Evolutionary conservation across 1,140 invertebrate species (phyloP), one percentile per base, ranked within the genome.

Genomic region (Coboldia fuscipes): DNA sequence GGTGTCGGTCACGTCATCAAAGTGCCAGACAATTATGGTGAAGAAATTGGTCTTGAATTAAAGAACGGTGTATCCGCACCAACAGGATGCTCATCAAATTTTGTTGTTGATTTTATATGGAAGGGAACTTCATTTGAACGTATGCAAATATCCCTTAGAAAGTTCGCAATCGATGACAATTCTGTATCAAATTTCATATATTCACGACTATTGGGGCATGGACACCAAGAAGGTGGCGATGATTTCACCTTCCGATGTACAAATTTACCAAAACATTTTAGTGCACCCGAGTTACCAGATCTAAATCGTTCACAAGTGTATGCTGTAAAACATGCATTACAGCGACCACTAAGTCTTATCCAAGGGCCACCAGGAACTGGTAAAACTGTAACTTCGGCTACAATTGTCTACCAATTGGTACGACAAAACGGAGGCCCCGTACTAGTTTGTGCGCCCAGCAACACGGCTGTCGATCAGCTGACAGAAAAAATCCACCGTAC

Each of bases 31-130:
- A 97, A 97, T 60, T 96, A 85, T 54, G 90, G 88, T 14, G 94
- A 98, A 50, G 94, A 99, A 56, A 89, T 98, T 12, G 92, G 92
- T 0, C 77, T 98, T 17, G 94, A 99, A 53, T 56, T 99, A 44
- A 97, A 96, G 50, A 78, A 73, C 39, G 86, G 81, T 42, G 70
- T 74, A 13, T 83, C 81, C 14, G 86, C 88, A 0, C 90, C 92
- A 0, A 76, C 77, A 1, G 88, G 93, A 39, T 90, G 84, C 50
- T 83, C 77, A 15, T 82, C 82, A 30, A 94, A 94, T 55, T 99
- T 97, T 61, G 85, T 92, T 0, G 86, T 98, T 9, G 94, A 99
- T 59, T 99, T 97, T 60, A 96, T 98, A 15, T 99, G 94, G 96
- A 99, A 99, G 53, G 92, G 90, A 35, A 98, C 93, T 1, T 92